Conservation (phyloP, 2,113 vertebrate species). For the Regulus satrapa region DNA sequence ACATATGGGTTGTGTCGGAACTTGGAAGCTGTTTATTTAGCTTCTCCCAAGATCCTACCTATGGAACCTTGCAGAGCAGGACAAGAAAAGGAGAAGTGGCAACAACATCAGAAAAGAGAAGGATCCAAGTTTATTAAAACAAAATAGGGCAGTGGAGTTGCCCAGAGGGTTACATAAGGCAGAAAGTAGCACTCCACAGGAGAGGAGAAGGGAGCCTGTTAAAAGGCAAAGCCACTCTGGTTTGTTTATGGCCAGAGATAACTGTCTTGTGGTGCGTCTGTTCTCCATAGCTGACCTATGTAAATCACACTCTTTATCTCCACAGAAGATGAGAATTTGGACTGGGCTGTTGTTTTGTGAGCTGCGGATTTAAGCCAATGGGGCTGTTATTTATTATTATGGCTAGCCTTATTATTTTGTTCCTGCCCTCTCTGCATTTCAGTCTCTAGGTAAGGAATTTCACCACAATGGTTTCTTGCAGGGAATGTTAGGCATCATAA, state of each 20-base stretch:
- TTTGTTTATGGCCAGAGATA: conserved; percentile 26
- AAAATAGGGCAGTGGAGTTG: conserved; percentile 46
- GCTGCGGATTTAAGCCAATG: not conserved
- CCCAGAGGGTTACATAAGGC: conserved; percentile 30
- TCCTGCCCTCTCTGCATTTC: not conserved
- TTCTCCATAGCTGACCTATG: conserved; percentile 33
- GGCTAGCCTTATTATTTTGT: conserved; percentile 3
- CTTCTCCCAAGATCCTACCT: conserved; percentile 34
- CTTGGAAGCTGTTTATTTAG: conserved; percentile 54
- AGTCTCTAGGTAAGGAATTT: not conserved
- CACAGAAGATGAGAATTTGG: conserved; percentile 48
- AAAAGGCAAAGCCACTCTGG: conserved; percentile 55
- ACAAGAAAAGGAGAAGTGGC: conserved; percentile 27
- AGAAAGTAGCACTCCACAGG: conserved; percentile 33
- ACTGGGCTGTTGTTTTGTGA: conserved; percentile 28
- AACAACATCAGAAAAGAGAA: not conserved
- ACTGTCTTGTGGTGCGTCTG: conserved; percentile 35
- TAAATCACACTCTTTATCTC: conserved; percentile 50
- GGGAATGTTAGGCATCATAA: not conserved
- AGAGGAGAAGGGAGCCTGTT: conserved; percentile 38
- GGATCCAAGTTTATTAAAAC: conserved; percentile 41
- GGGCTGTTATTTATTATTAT: conserved; percentile 33
- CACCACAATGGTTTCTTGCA: not conserved
- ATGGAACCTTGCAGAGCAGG: not conserved
- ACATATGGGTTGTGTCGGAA: not conserved